Evolutionary conservation across 2,797 vertebrate genomes (phyloP).

Genomic region (Manis pentadactyla): DNA sequence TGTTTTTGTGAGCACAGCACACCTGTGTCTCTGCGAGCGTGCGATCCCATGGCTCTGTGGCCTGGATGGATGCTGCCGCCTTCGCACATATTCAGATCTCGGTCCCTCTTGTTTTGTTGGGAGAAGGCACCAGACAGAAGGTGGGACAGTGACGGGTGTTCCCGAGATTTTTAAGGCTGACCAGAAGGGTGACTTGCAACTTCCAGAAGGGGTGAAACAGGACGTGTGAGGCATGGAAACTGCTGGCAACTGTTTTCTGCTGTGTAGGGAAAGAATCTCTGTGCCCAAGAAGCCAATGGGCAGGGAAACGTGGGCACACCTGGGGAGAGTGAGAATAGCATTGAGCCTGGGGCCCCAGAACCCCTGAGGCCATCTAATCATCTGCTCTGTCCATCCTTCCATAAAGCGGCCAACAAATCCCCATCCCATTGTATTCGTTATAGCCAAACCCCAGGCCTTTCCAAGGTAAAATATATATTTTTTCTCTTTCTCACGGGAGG

Average conservation of each 20-base stretch:
- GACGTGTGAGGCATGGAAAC: neutral
- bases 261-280: neutral
- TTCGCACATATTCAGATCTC: neutral
- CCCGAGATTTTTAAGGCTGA: neutral
- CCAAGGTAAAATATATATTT: neutral
- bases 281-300: neutral
- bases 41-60: fast-evolving
- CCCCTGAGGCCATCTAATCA: neutral
- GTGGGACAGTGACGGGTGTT: neutral
- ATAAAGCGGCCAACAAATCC: no score
- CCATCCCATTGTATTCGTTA: neutral
- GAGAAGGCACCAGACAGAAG: neutral
- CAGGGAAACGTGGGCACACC: neutral
- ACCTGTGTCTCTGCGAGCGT: no score
- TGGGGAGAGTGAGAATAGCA: neutral
- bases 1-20: fast-evolving
- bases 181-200: neutral
- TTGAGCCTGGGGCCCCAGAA: fast-evolving
- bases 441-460: neutral
- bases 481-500: neutral
- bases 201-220: neutral
- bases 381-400: neutral
- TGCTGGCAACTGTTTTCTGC: neutral
- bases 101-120: neutral
- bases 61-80: fast-evolving